A percentile compares a stretch with the other conserved stretches of the same genome.
Conservation (phyloP, 2,888 invertebrate genomes). For the Zeuzera pyrina region DNA sequence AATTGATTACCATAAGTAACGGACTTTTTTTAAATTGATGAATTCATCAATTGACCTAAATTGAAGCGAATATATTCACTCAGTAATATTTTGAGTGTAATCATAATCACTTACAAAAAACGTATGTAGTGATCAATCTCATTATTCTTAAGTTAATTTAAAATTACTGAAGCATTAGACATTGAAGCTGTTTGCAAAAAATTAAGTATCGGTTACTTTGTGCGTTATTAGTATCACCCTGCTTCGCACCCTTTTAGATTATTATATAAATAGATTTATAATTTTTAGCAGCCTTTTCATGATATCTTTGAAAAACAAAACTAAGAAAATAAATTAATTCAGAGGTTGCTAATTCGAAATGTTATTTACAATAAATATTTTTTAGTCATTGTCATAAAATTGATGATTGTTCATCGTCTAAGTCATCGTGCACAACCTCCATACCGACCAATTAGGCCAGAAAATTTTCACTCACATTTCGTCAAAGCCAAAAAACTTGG, state of each 20-base stretch:
- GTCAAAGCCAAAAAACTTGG: constrained; percentile 22
- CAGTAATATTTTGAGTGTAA: too few relatives aligned
- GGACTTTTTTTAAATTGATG: too few relatives aligned
- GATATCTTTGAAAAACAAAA: constrained; percentile 21
- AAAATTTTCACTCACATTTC: constrained; percentile 14
- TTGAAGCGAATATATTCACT: too few relatives aligned
- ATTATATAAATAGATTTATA: constrained; percentile 5
- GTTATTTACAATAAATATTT: too few relatives aligned
- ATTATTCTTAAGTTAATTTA: background rate
- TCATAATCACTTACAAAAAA: too few relatives aligned
- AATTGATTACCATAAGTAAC: too few relatives aligned
- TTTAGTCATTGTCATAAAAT: too few relatives aligned
- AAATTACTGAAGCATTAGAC: background rate
- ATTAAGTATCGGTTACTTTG: constrained; percentile 23
- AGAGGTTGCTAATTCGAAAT: too few relatives aligned
- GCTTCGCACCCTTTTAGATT: constrained; percentile 32
- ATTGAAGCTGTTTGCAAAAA: background rate
- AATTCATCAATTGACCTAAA: too few relatives aligned
- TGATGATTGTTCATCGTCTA: too few relatives aligned
- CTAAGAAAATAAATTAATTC: constrained; percentile 25
- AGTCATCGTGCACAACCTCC: constrained; percentile 38
- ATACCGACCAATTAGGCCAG: constrained; percentile 19
- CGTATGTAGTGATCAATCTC: background rate
- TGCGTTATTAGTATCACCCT: constrained; percentile 54
- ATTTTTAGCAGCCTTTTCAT: constrained; percentile 21